Base-by-base conservation (phyloP, 1,140 invertebrate species). In the Pseudomyrmex gracilis region DNA sequence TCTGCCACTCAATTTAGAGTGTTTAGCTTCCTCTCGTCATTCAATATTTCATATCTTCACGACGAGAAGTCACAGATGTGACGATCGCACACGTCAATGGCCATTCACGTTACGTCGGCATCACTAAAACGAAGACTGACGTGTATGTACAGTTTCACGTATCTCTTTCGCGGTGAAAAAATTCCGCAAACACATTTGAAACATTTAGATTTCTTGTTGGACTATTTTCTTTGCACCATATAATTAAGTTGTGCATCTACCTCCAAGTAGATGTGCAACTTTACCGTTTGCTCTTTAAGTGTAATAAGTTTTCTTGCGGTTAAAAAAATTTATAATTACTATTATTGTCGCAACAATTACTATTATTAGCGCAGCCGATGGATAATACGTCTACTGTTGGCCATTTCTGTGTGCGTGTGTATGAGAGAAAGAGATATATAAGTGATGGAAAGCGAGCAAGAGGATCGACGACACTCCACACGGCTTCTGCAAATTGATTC, bases 401-500 rank as follows among this genome's bases (percentile, higher is more conserved):
- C 34, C 7, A 34, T 34, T n/a, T 5, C 15, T 34, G 22, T 47
- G 45, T 77, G 43, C 12, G 20, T 43, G 17, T 60, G 71, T n/a
- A 64, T 58, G 22, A n/a, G 43, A 34, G 34, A 34, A 34, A 34
- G 34, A 34, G 34, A 34, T 34, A 34, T 34, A 34, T 34, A 34
- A 34, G 34, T 34, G 34, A 34, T 34, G 34, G 34, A 34, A 34
- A 10, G 47, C 20, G 60, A 77, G 55, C 51, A 77, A 74, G 80
- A 76, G 60, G 57, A 85, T 53, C 64, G 82, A 67, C 68, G 55
- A 43, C 66, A 60, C 82, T 49, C 73, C 10, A 20, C 57, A 66
- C 55, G 13, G 73, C 71, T 57, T 64, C 60, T 83, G 84, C 68
- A 88, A 88, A 88, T 88, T 88, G 87, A 88, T 88, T 88, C 84